These are phyloP conservation scores for Dendrocincla fuliginosa DNA, from an alignment of 2,797 vertebrate genomes.

Conservation along the genomic window DNA sequence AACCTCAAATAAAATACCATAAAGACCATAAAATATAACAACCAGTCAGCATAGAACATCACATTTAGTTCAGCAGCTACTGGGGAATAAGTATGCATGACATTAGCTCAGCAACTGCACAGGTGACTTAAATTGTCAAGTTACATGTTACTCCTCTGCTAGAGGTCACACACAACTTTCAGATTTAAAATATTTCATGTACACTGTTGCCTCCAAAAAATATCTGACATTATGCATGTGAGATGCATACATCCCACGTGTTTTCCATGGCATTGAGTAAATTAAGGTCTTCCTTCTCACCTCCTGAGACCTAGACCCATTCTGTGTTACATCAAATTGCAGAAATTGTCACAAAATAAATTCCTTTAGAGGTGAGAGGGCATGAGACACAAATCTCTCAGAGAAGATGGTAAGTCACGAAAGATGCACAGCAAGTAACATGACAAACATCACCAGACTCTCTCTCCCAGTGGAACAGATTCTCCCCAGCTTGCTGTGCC, in stretches of 20 bases:
- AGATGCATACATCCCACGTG: not conserved
- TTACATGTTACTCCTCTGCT: not conserved
- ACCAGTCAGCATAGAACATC: not conserved
- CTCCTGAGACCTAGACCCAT: not conserved
- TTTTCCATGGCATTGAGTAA: not conserved
- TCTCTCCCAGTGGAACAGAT: not conserved
- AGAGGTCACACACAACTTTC: not conserved
- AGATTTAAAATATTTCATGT: not conserved
- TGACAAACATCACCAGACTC: not conserved
- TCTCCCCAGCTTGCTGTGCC: not conserved
- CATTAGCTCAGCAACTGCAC: not conserved
- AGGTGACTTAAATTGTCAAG: not conserved
- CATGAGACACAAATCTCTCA: not conserved
- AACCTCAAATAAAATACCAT: not conserved
- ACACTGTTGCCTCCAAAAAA: not conserved
- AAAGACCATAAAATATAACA: not conserved
- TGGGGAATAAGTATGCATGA: not conserved
- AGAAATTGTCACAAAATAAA: not conserved
- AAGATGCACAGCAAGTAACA: not conserved
- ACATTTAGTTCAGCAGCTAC: not conserved
- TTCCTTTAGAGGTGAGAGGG: not conserved
- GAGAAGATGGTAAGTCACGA: not conserved
- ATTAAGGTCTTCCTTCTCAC: not conserved
- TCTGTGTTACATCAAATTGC: not conserved
- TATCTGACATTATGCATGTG: not conserved